Evolutionary conservation across 2,113 vertebrate species (phyloP).

Genomic region (Limnothrissa miodon): DNA sequence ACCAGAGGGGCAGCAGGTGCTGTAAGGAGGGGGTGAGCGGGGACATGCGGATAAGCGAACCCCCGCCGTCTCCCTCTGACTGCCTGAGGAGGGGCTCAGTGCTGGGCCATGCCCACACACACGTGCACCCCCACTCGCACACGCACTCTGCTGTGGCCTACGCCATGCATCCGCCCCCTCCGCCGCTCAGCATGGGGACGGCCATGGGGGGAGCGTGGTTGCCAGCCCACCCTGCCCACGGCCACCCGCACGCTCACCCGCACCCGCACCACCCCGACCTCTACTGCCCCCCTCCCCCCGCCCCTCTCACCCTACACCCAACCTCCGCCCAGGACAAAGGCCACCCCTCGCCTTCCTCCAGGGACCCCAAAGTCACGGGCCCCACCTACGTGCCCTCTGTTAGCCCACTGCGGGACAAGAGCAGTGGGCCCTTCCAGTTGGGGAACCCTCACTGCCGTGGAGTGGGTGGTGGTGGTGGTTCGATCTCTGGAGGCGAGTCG

Average conservation of each 20-base stretch:
- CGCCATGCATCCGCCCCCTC: conserved; percentile 76
- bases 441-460: conserved; percentile 73
- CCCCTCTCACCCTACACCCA: conserved; percentile 64
- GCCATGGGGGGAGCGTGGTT: conserved; percentile 81
- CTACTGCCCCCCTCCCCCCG: conserved; percentile 76
- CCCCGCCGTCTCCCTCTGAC: conserved; percentile 71
- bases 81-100: conserved; percentile 78
- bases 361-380: conserved; percentile 80
- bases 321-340: conserved; percentile 79
- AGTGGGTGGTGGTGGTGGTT: conserved; percentile 60
- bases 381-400: conserved; percentile 89
- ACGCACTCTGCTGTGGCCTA: conserved; percentile 69
- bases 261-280: conserved; percentile 71
- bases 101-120: conserved; percentile 59
- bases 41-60: conserved; percentile 78
- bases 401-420: conserved; percentile 79
- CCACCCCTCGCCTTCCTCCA: conserved; percentile 46
- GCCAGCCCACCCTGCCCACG: conserved; percentile 62
- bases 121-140: conserved; percentile 32
- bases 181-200: conserved; percentile 70
- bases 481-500: not conserved
- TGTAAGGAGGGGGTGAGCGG: conserved; percentile 72
- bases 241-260: conserved; percentile 55
- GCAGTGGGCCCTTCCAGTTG: conserved; percentile 76
- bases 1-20: conserved; percentile 50